Base-by-base conservation (phyloP, 2,888 invertebrate genomes). In the Drosophila quasianomalipes region DNA sequence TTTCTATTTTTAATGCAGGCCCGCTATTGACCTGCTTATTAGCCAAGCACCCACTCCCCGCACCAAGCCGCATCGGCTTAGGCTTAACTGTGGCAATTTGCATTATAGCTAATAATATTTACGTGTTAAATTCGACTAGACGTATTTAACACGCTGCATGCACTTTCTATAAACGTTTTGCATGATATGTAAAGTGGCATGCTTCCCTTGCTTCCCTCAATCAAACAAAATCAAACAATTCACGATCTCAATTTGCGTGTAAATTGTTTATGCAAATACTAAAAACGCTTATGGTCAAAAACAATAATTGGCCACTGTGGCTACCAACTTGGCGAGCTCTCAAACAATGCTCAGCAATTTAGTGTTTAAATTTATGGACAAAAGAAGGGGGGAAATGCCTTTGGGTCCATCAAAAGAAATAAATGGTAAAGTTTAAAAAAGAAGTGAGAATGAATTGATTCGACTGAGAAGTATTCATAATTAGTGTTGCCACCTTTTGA, bases 21-120 rank as follows among this genome's bases (percentile, higher is more conserved):
- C 70, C 74, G 65, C 87, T 82, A 78, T 73, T 87, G 87, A 89
- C 87, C 87, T 69, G 87, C 91, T 90, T 90, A 83, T 83, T 74
- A 76, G 84, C 76, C 73, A 70, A 61, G 59, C 16, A 26, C 63
- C 61, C 79, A 53, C 39, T 28, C 22, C 49, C n/a, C 60, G 31
- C 28, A 12, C 12, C 30, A 12, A 12, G 10, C 30, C 19, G n/a
- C 52, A 52, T 52, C 19, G 22, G 9, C 22, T 47, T 26, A 1
- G 19, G 54, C 80, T 67, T 65, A n/a, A 47, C 51, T 52, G 70
- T 47, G 68, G 54, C 58, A 54, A 70, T 87, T 77, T 73, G 83
- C 70, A 76, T 85, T 78, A 73, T 55, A 76, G 70, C 59, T 70
- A 69, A 69, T 70, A 65, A 67, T 76, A 55, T 76, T 80, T 60